Evolutionary conservation across 1,140 invertebrate species (phyloP).

Genomic region (Sycophaga agraensis): DNA sequence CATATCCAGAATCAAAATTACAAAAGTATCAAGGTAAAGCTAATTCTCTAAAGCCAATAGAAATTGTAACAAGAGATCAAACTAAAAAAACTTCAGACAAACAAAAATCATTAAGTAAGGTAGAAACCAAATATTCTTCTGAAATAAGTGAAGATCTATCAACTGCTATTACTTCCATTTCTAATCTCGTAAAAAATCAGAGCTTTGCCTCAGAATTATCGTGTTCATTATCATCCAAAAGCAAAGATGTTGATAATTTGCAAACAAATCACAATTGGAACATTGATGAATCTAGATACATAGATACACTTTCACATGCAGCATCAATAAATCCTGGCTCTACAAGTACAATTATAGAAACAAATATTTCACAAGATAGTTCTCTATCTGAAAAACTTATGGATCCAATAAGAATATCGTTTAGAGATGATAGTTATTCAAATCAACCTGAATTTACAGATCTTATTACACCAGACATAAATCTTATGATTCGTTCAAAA

Average conservation of each 20-base stretch:
- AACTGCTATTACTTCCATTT: constrained; percentile 34
- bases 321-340: constrained; percentile 15
- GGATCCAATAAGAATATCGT: constrained; percentile 51
- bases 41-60: constrained; percentile 33
- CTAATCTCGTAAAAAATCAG: constrained; percentile 34
- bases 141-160: constrained; percentile 43
- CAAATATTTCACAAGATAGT: constrained; percentile 35
- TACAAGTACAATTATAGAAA: constrained; percentile 34
- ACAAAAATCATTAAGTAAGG: constrained; percentile 40
- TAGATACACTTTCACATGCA: constrained; percentile 9
- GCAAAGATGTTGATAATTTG: constrained; percentile 34
- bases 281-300: constrained; percentile 28
- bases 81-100: constrained; percentile 43
- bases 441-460: constrained; percentile 50
- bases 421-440: constrained; percentile 43
- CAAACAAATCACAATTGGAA: constrained; percentile 25
- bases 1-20: constrained; percentile 32
- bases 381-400: constrained; percentile 40
- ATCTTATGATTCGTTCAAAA: constrained; percentile 46
- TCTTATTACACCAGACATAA: constrained; percentile 49
- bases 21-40: constrained; percentile 40
- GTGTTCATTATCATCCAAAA: constrained; percentile 31
- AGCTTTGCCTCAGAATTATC: constrained; percentile 29
- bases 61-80: constrained; percentile 35
- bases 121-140: constrained; percentile 36